phyloP scores from a whole-genome alignment of 2,113 vertebrate species.

The Carettochelys insculpta region DNA sequence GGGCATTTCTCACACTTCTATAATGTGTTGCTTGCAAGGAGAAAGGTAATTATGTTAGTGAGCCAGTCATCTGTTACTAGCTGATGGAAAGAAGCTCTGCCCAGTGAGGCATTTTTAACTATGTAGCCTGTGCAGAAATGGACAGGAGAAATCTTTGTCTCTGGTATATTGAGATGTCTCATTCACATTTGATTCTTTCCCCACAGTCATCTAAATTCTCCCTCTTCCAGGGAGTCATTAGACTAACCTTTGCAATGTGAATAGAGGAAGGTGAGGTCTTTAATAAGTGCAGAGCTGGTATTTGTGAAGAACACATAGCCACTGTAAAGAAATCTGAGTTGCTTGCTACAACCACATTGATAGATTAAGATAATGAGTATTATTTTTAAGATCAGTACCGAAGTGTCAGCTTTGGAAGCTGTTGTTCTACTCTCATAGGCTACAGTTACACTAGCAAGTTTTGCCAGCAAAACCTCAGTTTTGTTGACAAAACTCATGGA shows the following conservation, averaged over 20 bases:
- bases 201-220: conserved; percentile 8
- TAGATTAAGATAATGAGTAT: background rate
- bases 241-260: background rate
- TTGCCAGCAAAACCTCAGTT: too few species aligned
- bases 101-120: conserved; percentile 17
- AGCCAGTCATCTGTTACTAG: conserved; percentile 33
- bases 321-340: background rate
- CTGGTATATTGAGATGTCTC: conserved; percentile 5
- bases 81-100: conserved; percentile 17
- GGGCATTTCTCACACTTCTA: background rate
- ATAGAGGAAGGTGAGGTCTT: conserved; percentile 1
- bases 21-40: conserved; percentile 14
- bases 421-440: background rate
- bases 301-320: background rate
- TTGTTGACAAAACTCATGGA: too few species aligned
- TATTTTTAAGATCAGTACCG: background rate
- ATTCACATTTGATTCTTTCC: conserved; percentile 14
- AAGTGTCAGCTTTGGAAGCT: background rate
- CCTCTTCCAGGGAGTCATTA: background rate
- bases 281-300: background rate
- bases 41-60: conserved; percentile 22
- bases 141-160: background rate
- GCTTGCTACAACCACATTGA: background rate
- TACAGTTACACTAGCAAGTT: too few species aligned
- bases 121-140: background rate